phyloP scores from a whole-genome alignment of 2,113 vertebrate genomes.

The Potamarius usumacintae region DNA sequence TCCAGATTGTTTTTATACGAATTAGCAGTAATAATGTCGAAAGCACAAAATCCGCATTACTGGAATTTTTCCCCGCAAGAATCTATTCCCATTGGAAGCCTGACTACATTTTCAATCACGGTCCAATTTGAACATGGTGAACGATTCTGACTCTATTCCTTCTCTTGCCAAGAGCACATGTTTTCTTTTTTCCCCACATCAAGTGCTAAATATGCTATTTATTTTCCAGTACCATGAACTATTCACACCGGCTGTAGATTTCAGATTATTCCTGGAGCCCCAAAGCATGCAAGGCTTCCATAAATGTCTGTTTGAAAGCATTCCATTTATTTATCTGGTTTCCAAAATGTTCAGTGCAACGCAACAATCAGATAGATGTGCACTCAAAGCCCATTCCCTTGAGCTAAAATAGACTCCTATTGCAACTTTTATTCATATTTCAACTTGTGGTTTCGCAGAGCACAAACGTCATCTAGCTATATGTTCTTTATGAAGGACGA shows the following conservation, averaged over 20 bases:
- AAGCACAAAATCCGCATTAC: background rate
- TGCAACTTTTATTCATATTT: background rate
- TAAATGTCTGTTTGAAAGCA: background rate
- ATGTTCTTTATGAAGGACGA: background rate
- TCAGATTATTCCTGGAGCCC: slow-evolving; percentile 14
- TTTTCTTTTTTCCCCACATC: background rate
- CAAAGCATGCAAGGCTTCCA: slow-evolving; percentile 1
- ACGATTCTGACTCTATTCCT: background rate
- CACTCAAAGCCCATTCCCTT: background rate
- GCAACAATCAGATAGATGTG: background rate
- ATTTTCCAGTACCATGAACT: background rate
- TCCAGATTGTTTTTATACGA: background rate
- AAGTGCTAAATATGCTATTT: background rate
- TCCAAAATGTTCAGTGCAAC: background rate
- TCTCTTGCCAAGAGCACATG: background rate
- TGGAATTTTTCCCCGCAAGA: background rate
- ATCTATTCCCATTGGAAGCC: background rate
- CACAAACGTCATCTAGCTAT: background rate
- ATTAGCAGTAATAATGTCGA: background rate
- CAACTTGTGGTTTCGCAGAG: background rate
- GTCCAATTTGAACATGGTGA: background rate
- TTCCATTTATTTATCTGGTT: background rate
- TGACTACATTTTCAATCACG: background rate
- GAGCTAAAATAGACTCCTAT: background rate
- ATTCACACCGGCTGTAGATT: background rate